Base-by-base conservation (phyloP, 2,888 invertebrate genomes). In the Pilophorus perplexus region DNA sequence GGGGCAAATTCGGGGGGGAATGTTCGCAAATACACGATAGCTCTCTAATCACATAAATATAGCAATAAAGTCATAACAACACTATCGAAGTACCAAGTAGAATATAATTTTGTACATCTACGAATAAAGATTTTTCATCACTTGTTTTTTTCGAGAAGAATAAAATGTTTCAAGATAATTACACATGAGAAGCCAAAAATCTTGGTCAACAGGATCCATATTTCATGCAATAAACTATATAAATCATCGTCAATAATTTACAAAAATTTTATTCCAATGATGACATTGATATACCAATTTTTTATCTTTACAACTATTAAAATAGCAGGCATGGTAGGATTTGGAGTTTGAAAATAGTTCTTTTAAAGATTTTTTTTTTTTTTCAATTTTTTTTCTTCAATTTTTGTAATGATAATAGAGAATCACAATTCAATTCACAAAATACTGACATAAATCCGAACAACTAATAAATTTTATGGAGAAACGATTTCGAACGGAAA, bases 21-120 rank as follows among this genome's bases (percentile, higher is more conserved):
- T 59, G 59, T 59, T 23, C 40, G 38, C 42, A 42, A 59, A 42
- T 59, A 59, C 40, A 52, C 28, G 59, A n/a, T 42, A 59, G 59
- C 59, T 27, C 44, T 65, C 54, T 65, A 54, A 65, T 40, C 62
- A 62, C 62, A 33, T 20, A 12, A 55, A 55, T 55, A 62, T 46
- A 28, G 48, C 23, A 14, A 33, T 33, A 59, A 33, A 27, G 28
- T 57, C 6, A 33, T 46, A 62, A 44, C 55, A 55, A 55, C 28
- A 52, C 27, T 64, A 38, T 48, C 23, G 27, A 64, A 27, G 64
- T 50, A 64, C 50, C 64, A 64, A 50, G 27, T 23, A 38, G 62
- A 62, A 55, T 37, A 50, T 50, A 64, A 50, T 64, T 67, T 68
- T 68, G 62, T 68, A 68, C 62, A 66, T 62, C 68, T 68, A 68